A percentile compares a stretch with the other conserved stretches of the same genome.
These are phyloP conservation scores for Orius laevigatus DNA, from an alignment of 1,140 invertebrate genomes.

Conservation along the genomic window DNA sequence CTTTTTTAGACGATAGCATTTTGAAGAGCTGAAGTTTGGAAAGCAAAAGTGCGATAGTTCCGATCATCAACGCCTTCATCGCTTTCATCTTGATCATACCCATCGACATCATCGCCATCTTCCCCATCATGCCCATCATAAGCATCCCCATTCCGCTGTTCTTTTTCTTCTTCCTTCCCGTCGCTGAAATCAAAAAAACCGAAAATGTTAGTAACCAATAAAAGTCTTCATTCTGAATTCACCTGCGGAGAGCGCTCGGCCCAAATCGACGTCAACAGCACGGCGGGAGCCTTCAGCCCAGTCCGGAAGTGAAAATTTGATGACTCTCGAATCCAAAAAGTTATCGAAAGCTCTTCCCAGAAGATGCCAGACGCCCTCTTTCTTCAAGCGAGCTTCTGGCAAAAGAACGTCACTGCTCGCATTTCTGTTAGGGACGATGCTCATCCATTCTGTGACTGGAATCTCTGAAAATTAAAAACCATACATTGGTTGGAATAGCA, in stretches of 20 bases:
- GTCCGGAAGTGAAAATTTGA: slow-evolving; percentile 9
- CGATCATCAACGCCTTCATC: slow-evolving; percentile 13
- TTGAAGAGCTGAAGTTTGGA: slow-evolving; percentile 14
- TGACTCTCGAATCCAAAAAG: slow-evolving; percentile 3
- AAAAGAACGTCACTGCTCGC: not conserved
- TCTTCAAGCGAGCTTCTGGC: not conserved
- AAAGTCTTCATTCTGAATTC: not conserved
- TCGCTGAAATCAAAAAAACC: slow-evolving; percentile 3
- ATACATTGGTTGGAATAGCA: no score
- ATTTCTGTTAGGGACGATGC: not conserved
- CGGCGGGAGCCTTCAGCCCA: not conserved
- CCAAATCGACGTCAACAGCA: slow-evolving; percentile 4
- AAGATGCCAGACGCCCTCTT: not conserved
- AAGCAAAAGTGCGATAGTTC: slow-evolving; percentile 3
- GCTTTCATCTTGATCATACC: slow-evolving; percentile 16
- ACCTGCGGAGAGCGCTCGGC: slow-evolving; percentile 2
- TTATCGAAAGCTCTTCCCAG: slow-evolving; percentile 5
- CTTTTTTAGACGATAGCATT: slow-evolving; percentile 7
- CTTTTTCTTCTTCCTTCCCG: slow-evolving; percentile 10
- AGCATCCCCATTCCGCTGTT: slow-evolving; percentile 11
- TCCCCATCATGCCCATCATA: slow-evolving; percentile 13
- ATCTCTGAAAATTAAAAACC: slow-evolving; percentile 6
- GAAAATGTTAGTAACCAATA: not conserved
- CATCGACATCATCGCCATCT: slow-evolving; percentile 15
- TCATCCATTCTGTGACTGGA: slow-evolving; percentile 10